phyloP scores from a whole-genome alignment of 2,113 vertebrate genomes.

The Engystomops pustulosus region DNA sequence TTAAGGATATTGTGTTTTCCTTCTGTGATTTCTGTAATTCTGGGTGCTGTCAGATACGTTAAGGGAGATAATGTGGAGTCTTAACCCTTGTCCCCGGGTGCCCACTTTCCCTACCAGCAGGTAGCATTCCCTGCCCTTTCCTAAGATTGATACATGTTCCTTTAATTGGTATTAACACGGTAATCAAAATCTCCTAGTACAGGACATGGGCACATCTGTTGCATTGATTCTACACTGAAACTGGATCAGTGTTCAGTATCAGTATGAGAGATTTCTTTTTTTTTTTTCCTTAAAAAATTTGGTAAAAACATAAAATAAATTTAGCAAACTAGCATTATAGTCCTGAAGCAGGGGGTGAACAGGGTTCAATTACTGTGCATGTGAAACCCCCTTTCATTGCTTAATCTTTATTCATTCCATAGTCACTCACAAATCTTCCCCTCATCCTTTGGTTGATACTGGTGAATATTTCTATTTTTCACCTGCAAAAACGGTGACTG shows the following conservation, averaged over 20 bases:
- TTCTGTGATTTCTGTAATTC: background rate
- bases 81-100: slow-evolving; percentile 17
- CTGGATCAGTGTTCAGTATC: background rate
- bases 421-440: too few relatives aligned
- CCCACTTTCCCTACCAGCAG: background rate
- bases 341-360: background rate
- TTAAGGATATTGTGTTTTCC: background rate
- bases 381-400: background rate
- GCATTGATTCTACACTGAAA: background rate
- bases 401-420: too few relatives aligned
- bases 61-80: background rate
- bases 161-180: too few relatives aligned
- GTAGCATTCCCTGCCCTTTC: background rate
- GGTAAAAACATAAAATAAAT: too few relatives aligned
- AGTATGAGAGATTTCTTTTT: background rate
- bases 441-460: too few relatives aligned
- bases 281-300: background rate
- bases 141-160: background rate
- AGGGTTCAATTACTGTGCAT: background rate
- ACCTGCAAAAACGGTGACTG: too few relatives aligned
- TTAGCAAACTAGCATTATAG: background rate
- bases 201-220: background rate
- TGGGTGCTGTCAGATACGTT: background rate
- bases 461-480: too few relatives aligned
- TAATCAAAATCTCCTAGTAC: background rate